phyloP scores from a whole-genome alignment of 2,797 vertebrate species.

The Centroberyx gerrardi region DNA sequence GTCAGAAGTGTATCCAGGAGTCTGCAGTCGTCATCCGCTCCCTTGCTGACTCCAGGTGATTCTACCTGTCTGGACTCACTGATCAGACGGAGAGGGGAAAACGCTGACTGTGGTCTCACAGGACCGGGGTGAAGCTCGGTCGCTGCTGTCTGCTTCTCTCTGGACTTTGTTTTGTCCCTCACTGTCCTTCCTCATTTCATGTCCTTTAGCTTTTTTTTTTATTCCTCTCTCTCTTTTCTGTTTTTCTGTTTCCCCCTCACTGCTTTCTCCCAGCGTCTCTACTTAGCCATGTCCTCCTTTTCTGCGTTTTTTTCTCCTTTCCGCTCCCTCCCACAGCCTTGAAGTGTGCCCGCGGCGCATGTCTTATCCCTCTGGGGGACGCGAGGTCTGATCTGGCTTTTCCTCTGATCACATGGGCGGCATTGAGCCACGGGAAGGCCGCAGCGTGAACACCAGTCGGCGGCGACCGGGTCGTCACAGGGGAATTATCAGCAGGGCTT shows the following conservation, averaged over 20 bases:
- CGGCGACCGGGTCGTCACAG: slow-evolving; percentile 13
- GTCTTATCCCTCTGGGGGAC: slow-evolving; percentile 1
- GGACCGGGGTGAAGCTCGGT: slow-evolving; percentile 16
- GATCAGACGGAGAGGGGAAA: slow-evolving; percentile 17
- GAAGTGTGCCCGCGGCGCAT: not conserved
- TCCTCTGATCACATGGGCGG: slow-evolving; percentile 34
- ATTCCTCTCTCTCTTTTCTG: not conserved
- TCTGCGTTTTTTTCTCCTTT: not conserved
- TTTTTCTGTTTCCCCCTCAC: not conserved
- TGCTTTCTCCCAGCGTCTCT: not conserved
- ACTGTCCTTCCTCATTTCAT: slow-evolving; percentile 6
- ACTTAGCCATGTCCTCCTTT: too few relatives aligned
- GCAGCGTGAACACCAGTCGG: slow-evolving; percentile 18
- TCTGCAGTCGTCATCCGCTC: not conserved
- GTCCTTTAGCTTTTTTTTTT: not conserved
- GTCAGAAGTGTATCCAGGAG: not conserved
- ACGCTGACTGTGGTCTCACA: slow-evolving; percentile 43
- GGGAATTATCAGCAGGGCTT: slow-evolving; percentile 40
- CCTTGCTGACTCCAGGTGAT: slow-evolving; percentile 32
- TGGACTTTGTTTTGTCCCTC: not conserved
- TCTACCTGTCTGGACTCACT: slow-evolving; percentile 16
- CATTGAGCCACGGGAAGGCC: not conserved
- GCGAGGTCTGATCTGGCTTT: slow-evolving; percentile 11
- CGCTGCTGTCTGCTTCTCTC: slow-evolving; percentile 8
- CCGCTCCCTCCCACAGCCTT: not conserved